Evolutionary conservation across 1,140 invertebrate genomes (phyloP).

Genomic region (Achatina immaculata): DNA sequence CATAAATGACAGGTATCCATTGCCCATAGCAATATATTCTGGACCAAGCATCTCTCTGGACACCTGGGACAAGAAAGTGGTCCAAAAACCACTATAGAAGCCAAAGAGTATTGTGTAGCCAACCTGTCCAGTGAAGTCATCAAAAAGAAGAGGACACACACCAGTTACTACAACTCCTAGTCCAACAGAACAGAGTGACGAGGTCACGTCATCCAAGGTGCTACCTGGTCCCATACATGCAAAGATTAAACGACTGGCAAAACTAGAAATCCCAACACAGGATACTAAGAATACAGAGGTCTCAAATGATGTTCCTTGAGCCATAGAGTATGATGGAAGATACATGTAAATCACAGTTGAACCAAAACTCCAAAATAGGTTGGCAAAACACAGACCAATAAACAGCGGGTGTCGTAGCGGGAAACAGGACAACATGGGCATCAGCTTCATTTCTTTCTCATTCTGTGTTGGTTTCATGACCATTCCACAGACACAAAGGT

Average conservation of each 20-base stretch:
- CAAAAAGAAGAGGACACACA: conserved; percentile 62
- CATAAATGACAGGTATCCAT: conserved; percentile 65
- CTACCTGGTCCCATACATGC: conserved; percentile 67
- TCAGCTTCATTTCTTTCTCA: conserved; percentile 55
- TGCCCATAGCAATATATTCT: conserved; percentile 66
- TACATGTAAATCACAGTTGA: conserved; percentile 67
- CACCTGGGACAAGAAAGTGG: conserved; percentile 64
- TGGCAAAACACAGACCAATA: conserved; percentile 64
- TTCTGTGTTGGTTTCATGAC: conserved; percentile 55
- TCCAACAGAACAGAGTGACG: conserved; percentile 59
- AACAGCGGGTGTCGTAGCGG: conserved; percentile 64
- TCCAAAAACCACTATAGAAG: conserved; percentile 68
- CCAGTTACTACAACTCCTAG: conserved; percentile 64
- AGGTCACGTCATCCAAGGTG: conserved; percentile 63
- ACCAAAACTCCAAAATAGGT: conserved; percentile 69
- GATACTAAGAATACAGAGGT: conserved; percentile 60
- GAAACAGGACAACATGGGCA: conserved; percentile 62
- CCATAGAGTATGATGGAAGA: conserved; percentile 65
- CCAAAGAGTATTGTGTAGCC: conserved; percentile 67
- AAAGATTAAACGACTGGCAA: conserved; percentile 60
- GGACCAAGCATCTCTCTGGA: conserved; percentile 64
- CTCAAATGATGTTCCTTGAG: conserved; percentile 55
- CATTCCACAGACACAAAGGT: conserved; percentile 89
- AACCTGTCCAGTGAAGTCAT: conserved; percentile 64
- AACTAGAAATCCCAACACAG: conserved; percentile 62